Base-by-base conservation (phyloP, 2,888 invertebrate species). In the Pheosia gnoma region DNA sequence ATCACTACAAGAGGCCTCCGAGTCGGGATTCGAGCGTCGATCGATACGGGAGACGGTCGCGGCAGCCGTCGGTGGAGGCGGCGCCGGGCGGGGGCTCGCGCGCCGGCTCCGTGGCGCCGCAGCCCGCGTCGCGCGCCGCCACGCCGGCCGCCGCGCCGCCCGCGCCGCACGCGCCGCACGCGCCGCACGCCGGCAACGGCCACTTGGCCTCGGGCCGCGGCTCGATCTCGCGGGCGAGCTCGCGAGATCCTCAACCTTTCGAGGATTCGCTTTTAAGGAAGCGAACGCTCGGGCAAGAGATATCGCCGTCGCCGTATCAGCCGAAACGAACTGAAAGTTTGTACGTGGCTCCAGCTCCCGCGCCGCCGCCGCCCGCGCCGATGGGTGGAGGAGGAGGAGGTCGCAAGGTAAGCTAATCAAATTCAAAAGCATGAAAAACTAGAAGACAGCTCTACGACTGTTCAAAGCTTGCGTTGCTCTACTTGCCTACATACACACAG, bases 301-400 rank as follows among this genome's bases (percentile, higher is more conserved):
- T 98, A 86, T 95, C 97, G 81, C 97, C 98, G 67, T 98, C 98
- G 75, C 96, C 95, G 65, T 96, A 96, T 81, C 97, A 98, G 87
- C 98, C 98, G 64, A 98, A 98, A 90, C 95, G 98, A 81, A 98
- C 98, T 70, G 98, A 98, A 91, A 98, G 98, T 86, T 94, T 98
- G 78, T 98, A 96, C 89, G 95, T 97, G 78, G 84, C 94, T 47
- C 93, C 82, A 70, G 88, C 84, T 70, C 87, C 90, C 49, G 82
- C 86, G 62, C 94, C 95, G 59, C 91, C 93, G 37, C 93, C 94
- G 66, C 83, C 94, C 66, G 83, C 82, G 57, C 84, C 90, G 11
- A 83, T 79, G 70, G 83, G 85, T 36, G 87, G 87, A 25, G 93
- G 90, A 56, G 83, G 84, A 68, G 91, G 86, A 58, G 94, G 93